phyloP scores from a whole-genome alignment of 2,113 vertebrate genomes.

The Scomber colias region DNA sequence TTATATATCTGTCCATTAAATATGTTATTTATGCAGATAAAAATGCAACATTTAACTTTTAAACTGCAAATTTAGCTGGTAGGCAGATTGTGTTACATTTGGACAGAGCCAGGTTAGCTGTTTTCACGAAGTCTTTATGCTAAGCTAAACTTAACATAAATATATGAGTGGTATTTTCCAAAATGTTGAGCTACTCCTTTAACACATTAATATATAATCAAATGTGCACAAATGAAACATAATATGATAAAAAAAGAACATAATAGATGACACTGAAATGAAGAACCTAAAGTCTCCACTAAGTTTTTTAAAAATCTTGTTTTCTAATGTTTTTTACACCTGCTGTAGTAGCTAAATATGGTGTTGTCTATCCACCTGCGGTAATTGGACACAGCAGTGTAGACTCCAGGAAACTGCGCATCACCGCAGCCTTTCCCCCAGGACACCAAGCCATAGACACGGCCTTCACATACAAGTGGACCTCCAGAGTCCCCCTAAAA shows the following conservation, averaged over 20 bases:
- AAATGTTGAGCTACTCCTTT: constrained; percentile 11
- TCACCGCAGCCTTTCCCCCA: constrained; percentile 87
- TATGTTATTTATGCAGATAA: too few relatives aligned
- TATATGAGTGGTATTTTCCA: not conserved
- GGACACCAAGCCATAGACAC: constrained; percentile 87
- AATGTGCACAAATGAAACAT: constrained; percentile 29
- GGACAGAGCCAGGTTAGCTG: not conserved
- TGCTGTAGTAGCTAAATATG: constrained; percentile 81
- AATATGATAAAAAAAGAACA: constrained; percentile 12
- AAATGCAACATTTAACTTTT: too few relatives aligned
- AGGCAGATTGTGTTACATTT: too few relatives aligned
- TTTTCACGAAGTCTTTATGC: not conserved
- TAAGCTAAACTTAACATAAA: not conserved
- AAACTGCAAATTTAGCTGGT: too few relatives aligned
- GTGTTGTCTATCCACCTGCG: constrained; percentile 87
- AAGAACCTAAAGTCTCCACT: not conserved
- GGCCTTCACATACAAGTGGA: constrained; percentile 87
- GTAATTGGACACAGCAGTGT: constrained; percentile 85
- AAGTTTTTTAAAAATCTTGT: not conserved
- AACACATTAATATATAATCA: constrained; percentile 29
- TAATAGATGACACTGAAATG: constrained; percentile 29
- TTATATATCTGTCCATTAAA: too few relatives aligned
- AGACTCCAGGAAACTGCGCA: constrained; percentile 86
- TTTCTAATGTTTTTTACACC: constrained; percentile 63
- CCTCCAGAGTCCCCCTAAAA: constrained; percentile 88